Evolutionary conservation across 2,888 invertebrate species (phyloP), one percentile per base, ranked within the genome.

Genomic region (Isoperla grammatica): DNA sequence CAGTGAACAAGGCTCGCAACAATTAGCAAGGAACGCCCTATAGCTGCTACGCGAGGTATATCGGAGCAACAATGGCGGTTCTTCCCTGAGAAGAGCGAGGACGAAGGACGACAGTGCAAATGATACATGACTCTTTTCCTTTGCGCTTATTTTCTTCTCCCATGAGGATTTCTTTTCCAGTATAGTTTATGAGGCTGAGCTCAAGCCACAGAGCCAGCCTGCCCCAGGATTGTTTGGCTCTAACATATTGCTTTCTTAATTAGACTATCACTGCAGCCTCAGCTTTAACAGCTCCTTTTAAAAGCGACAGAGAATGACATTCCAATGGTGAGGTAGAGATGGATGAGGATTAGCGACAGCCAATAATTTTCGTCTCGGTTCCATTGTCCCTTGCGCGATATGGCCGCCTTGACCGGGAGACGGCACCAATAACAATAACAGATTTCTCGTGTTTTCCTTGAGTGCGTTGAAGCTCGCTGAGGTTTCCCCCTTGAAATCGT

Each of bases 171-270:
- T 53, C 53, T 53, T 53, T 53, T 37, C 49, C 39, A 37, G 39
- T 11, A 15, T 53, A 53, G 39, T 53, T 53, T 53, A 53, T 53
- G 53, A 39, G 39, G 39, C 15, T 39, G 45, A 15, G 6, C 15
- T 11, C 19, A 29, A 29, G 29, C n/a, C 40, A 40, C 45, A 39
- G 39, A 2, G 17, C 39, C n/a, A n/a, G 15, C 13, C 29, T n/a
- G 22, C 48, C 48, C 35, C 54, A 29, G 19, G 39, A 59, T 46
- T 59, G 59, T 55, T 46, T 59, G 45, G 54, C 17, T 20, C 35
- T 59, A 45, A 59, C 59, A 39, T 54, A 59, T 59, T 55, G 59
- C 59, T 37, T 54, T 46, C 59, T 55, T 59, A 59, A 59, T 59
- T 54, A 59, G 53, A 59, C 55, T 55, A 46, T 50, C 58, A 45